Evolutionary conservation across 2,113 vertebrate species (phyloP).

Genomic region (Cephalopterus ornatus): DNA sequence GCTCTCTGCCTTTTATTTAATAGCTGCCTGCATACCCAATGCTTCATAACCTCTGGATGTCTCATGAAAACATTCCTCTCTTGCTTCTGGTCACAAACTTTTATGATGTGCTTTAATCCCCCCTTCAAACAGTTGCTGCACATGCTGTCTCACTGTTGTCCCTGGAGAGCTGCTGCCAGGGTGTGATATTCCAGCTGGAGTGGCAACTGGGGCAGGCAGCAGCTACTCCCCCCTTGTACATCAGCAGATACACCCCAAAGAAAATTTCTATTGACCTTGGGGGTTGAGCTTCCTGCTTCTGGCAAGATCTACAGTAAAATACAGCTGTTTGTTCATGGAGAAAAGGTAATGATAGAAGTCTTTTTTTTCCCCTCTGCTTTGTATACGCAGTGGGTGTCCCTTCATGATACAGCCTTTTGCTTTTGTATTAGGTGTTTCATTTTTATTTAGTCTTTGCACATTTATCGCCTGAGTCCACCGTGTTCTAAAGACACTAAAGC

Average conservation of each 20-base stretch:
- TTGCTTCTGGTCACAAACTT: slow-evolving; percentile 41
- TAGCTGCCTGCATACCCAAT: slow-evolving; percentile 30
- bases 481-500: neutral
- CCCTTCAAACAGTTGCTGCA: slow-evolving; percentile 52
- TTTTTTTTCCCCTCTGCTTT: neutral
- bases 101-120: slow-evolving; percentile 43
- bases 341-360: neutral
- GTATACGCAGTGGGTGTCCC: neutral
- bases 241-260: neutral
- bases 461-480: neutral
- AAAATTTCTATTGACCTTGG: neutral
- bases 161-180: neutral
- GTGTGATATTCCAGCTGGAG: slow-evolving; percentile 27
- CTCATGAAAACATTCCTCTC: slow-evolving; percentile 59
- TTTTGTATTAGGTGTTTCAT: neutral
- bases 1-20: slow-evolving; percentile 10
- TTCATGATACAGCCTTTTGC: neutral
- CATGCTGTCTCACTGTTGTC: neutral
- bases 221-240: neutral
- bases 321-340: neutral
- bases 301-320: neutral
- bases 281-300: neutral
- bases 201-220: neutral
- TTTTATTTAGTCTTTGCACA: neutral
- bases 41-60: neutral